A percentile compares a stretch with the other conserved stretches of the same genome.
phyloP scores from a whole-genome alignment of 2,113 vertebrate genomes.

The Colinus virginianus region DNA sequence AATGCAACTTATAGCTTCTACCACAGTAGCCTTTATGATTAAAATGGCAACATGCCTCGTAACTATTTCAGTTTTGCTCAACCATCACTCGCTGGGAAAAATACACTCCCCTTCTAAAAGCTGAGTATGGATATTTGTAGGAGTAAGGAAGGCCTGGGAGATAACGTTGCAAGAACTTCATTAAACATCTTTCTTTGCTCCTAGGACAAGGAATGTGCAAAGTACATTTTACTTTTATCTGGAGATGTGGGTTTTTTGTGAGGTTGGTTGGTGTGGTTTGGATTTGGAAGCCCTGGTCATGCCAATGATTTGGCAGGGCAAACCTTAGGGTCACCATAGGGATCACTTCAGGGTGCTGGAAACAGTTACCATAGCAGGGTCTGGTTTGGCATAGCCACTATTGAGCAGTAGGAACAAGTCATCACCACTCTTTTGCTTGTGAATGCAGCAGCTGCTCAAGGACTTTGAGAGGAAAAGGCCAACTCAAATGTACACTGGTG shows the following conservation, averaged over 20 bases:
- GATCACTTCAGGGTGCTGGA: neutral
- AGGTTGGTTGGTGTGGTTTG: neutral
- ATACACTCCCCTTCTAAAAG: neutral
- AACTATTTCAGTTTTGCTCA: neutral
- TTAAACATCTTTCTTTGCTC: neutral
- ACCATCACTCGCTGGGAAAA: neutral
- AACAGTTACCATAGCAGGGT: neutral
- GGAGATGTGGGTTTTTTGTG: neutral
- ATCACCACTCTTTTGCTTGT: neutral
- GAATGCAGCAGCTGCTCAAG: neutral
- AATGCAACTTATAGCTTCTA: neutral
- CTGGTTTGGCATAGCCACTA: neutral
- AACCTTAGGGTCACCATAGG: neutral
- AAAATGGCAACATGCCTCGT: neutral
- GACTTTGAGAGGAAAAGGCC: neutral
- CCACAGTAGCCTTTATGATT: neutral
- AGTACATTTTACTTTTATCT: neutral
- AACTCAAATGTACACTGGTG: neutral
- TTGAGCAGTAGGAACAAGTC: neutral
- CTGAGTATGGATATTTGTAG: neutral
- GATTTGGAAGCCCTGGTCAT: neutral
- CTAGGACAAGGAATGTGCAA: rapidly evolving
- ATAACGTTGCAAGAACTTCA: neutral
- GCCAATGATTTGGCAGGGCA: neutral
- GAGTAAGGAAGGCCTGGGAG: neutral